Evolutionary conservation across 2,113 vertebrate species (phyloP).

Genomic region (Narcine bancroftii): DNA sequence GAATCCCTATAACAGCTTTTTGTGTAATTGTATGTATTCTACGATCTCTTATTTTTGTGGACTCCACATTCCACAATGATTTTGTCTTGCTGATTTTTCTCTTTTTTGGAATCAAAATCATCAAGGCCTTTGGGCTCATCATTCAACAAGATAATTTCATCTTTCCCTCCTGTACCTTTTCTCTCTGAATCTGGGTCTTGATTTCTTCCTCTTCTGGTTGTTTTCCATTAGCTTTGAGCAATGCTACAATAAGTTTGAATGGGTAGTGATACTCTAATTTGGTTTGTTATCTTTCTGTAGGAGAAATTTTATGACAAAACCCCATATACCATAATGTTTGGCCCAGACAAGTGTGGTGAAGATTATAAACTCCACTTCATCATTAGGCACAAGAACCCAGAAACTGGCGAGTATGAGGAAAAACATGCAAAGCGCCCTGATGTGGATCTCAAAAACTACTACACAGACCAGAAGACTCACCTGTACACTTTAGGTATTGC

Average conservation of each 20-base stretch:
- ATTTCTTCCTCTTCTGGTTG: not conserved
- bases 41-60: not conserved
- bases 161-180: not conserved
- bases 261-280: not conserved
- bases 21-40: not conserved
- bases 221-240: not conserved
- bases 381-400: conserved; percentile 92
- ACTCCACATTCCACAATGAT: too few species aligned
- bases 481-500: conserved; percentile 78
- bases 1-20: not conserved
- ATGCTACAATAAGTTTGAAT: not conserved
- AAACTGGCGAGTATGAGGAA: conserved; percentile 84
- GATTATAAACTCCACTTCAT: conserved; percentile 98
- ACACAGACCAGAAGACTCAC: conserved; percentile 94
- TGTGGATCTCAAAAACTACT: conserved; percentile 82
- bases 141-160: not conserved
- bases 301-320: conserved; percentile 92
- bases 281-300: conserved; percentile 51
- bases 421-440: conserved; percentile 92
- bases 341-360: conserved; percentile 95
- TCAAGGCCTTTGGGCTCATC: not conserved
- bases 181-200: too few species aligned
- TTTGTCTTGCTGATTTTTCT: not conserved
- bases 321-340: conserved; percentile 96
- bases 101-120: too few species aligned